These are phyloP conservation scores for Calidris pugnax DNA, from an alignment of 2,113 vertebrate species.

Conservation along the genomic window DNA sequence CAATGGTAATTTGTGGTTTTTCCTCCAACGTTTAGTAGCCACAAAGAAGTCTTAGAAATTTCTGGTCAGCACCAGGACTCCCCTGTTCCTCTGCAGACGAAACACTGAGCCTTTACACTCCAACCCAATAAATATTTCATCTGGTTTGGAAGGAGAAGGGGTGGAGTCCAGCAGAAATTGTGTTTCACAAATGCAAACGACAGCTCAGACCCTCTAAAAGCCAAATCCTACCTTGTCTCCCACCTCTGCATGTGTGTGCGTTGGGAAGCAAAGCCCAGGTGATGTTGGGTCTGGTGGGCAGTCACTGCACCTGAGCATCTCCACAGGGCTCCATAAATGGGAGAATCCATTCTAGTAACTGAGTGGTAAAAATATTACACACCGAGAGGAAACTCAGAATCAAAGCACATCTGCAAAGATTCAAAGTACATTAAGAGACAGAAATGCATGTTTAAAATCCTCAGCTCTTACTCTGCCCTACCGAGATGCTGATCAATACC, in stretches of 20 bases:
- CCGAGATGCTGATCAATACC: not conserved
- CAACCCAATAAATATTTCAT: conserved; percentile 77
- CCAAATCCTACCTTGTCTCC: conserved; percentile 16
- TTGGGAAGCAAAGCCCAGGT: not conserved
- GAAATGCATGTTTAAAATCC: not conserved
- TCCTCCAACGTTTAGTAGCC: conserved; percentile 82
- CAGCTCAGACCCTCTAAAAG: not conserved
- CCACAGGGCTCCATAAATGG: not conserved
- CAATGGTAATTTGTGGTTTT: conserved; percentile 93
- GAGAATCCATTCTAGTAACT: not conserved
- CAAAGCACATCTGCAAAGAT: not conserved
- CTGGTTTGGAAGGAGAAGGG: conserved; percentile 61
- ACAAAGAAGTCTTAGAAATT: conserved; percentile 89
- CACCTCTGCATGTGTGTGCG: accelerated
- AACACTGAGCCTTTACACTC: conserved; percentile 68
- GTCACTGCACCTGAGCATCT: accelerated
- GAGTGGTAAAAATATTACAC: accelerated
- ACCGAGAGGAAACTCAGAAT: not conserved
- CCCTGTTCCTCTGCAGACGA: conserved; percentile 80
- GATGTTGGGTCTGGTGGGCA: not conserved
- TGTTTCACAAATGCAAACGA: conserved; percentile 5
- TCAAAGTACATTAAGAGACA: not conserved
- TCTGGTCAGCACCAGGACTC: conserved; percentile 76
- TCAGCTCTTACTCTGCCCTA: not conserved
- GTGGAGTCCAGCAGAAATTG: conserved; percentile 41